A percentile compares a stretch with the other conserved stretches of the same genome.
Evolutionary conservation across 2,888 invertebrate species (phyloP).

Genomic region (Cheilosia grossa): DNA sequence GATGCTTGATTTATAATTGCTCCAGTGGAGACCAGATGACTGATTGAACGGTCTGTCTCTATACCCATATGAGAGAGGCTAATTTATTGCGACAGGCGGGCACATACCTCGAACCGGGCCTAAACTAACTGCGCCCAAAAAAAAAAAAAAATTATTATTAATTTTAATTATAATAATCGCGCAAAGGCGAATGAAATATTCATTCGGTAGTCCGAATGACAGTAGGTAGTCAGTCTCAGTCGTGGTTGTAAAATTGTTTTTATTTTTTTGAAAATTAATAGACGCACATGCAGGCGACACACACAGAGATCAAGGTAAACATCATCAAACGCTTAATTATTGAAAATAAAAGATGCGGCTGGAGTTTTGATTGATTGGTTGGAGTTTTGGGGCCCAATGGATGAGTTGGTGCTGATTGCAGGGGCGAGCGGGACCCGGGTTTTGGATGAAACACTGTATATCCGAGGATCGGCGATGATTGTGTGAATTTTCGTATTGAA

Average conservation of each 20-base stretch:
- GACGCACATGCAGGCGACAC: slow-evolving; percentile 49
- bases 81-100: slow-evolving; percentile 60
- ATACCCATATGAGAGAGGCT: slow-evolving; percentile 36
- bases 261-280: slow-evolving; percentile 64
- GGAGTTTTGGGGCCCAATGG: slow-evolving; percentile 22
- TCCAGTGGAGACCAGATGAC: slow-evolving; percentile 55
- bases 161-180: slow-evolving; percentile 56
- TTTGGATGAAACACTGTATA: slow-evolving; percentile 17
- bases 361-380: slow-evolving; percentile 70
- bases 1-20: slow-evolving; percentile 64
- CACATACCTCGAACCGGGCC: slow-evolving; percentile 37
- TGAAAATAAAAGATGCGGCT: slow-evolving; percentile 45
- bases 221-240: slow-evolving; percentile 56
- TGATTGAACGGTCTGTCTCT: slow-evolving; percentile 44
- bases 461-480: slow-evolving; percentile 39
- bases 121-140: slow-evolving; percentile 10
- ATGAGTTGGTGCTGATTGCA: slow-evolving; percentile 63
- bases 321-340: slow-evolving; percentile 71
- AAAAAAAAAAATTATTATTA: slow-evolving; percentile 31
- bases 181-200: slow-evolving; percentile 63
- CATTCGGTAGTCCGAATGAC: slow-evolving; percentile 65
- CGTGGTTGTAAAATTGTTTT: slow-evolving; percentile 28
- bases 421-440: slow-evolving; percentile 4
- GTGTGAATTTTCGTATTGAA: slow-evolving; percentile 21
- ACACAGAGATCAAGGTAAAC: slow-evolving; percentile 46